Conservation (phyloP, 2,113 vertebrate species). For the Stegostoma tigrinum region DNA sequence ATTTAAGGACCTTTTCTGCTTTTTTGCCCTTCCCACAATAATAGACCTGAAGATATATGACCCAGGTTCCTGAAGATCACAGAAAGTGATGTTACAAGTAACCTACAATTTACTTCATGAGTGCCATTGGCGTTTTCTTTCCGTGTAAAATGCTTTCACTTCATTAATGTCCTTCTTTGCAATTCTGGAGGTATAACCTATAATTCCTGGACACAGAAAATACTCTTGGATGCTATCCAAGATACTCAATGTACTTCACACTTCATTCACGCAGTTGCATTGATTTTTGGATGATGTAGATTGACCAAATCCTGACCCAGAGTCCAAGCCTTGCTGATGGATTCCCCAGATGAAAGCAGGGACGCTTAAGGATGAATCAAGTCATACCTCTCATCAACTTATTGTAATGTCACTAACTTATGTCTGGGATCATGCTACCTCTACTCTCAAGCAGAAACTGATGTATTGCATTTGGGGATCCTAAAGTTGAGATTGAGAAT, state of each 20-base stretch:
- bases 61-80: neutral
- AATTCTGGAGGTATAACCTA: neutral
- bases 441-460: neutral
- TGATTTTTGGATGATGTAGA: neutral
- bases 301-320: neutral
- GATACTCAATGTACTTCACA: neutral
- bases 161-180: neutral
- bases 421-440: neutral
- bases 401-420: neutral
- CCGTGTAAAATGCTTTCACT: neutral
- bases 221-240: neutral
- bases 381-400: neutral
- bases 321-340: neutral
- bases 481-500: neutral
- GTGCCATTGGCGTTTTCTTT: neutral
- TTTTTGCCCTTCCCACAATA: neutral
- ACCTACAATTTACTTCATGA: neutral
- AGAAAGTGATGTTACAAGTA: neutral
- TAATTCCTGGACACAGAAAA: neutral
- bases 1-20: too few relatives aligned
- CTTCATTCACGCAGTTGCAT: neutral
- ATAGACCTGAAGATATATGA: neutral
- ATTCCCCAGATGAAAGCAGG: neutral
- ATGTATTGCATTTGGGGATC: neutral
- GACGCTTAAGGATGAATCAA: neutral